Conservation (phyloP, 2,888 invertebrate species). For the Eucriotettix oculatus region DNA sequence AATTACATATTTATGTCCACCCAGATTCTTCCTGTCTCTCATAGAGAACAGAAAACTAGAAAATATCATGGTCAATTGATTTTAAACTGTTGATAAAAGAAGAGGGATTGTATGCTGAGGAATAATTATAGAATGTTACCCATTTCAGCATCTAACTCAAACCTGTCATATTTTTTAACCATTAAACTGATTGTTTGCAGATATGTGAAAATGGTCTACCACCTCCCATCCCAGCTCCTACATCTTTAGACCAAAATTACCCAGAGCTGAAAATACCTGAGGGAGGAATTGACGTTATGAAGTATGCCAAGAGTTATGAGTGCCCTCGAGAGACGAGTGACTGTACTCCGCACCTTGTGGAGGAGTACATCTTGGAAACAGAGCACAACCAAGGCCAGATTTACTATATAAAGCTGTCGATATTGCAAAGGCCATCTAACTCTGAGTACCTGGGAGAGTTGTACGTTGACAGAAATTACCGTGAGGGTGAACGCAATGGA, state of each 20-base stretch:
- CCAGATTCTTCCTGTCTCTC: no score
- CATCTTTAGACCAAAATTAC: conserved; percentile 3
- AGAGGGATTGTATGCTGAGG: no score
- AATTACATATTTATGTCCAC: no score
- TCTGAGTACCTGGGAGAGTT: conserved; percentile 80
- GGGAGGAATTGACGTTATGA: conserved; percentile 16
- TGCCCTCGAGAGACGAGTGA: conserved; percentile 45
- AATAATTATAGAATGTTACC: no score
- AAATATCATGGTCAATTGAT: no score
- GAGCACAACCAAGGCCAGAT: conserved; percentile 50
- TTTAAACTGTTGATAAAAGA: no score
- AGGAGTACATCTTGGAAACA: conserved; percentile 79
- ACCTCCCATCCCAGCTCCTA: conserved; percentile 1
- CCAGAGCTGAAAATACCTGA: conserved; percentile 12
- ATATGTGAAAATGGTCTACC: conserved; percentile 8
- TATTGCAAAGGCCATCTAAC: conserved; percentile 72
- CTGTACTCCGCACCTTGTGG: conserved; percentile 64
- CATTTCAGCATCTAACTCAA: no score
- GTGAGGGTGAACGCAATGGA: conserved; percentile 57
- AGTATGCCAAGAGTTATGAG: conserved; percentile 39
- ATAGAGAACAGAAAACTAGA: no score
- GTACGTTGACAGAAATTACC: conserved; percentile 73
- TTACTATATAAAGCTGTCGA: conserved; percentile 73
- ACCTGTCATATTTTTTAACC: no score
- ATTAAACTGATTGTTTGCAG: conserved; percentile 1